These are phyloP conservation scores for Priocnemis perturbator DNA, from an alignment of 2,888 invertebrate genomes.

Conservation along the genomic window DNA sequence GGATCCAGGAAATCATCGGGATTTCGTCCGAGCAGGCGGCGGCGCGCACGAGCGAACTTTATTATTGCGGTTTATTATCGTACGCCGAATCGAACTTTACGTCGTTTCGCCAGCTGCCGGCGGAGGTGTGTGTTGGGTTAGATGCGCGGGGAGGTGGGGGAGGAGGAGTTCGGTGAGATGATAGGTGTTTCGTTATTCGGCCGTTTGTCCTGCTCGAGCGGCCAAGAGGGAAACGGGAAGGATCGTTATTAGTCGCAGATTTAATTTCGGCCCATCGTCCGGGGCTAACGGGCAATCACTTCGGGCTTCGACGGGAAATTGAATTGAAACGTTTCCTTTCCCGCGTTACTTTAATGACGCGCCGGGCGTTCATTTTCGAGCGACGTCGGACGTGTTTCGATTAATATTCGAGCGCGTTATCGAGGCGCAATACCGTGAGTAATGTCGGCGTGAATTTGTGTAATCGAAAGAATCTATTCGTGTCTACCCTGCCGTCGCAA, in stretches of 20 bases:
- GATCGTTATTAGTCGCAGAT: conserved; percentile 6
- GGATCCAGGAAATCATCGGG: conserved; percentile 19
- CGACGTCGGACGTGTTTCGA: too few relatives aligned
- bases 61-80: conserved; percentile 21
- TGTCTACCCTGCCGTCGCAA: too few relatives aligned
- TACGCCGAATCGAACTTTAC: conserved; percentile 1
- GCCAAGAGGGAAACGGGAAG: neutral
- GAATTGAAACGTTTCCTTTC: conserved; percentile 7
- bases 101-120: too few relatives aligned
- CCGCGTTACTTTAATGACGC: neutral
- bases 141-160: too few relatives aligned
- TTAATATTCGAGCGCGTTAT: too few relatives aligned
- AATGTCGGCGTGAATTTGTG: too few relatives aligned
- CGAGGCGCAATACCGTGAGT: too few relatives aligned
- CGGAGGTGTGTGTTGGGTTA: too few relatives aligned
- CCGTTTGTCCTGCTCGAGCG: too few relatives aligned
- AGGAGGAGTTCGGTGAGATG: too few relatives aligned
- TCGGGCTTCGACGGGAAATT: conserved; percentile 4
- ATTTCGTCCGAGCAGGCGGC: conserved; percentile 3
- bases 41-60: conserved; percentile 11
- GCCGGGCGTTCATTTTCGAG: neutral
- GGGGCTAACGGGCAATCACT: neutral
- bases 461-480: too few relatives aligned
- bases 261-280: neutral
- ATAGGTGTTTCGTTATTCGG: neutral